phyloP scores from a whole-genome alignment of 2,888 invertebrate species.

The Agrotis exclamationis region DNA sequence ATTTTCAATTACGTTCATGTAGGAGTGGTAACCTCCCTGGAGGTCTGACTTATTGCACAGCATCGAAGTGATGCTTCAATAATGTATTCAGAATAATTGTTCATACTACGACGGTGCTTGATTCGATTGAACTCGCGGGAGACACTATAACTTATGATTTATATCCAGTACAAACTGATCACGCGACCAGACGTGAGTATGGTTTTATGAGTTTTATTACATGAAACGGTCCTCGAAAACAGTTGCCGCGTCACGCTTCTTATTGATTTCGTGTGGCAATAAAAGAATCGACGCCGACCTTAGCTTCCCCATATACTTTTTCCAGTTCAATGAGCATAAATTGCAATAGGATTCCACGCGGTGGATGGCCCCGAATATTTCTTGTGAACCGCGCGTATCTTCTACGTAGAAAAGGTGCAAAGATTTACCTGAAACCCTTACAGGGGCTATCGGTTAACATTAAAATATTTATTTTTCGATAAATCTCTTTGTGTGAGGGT shows the following conservation, averaged over 20 bases:
- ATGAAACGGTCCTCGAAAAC: constrained; percentile 70
- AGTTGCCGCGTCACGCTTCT: constrained; percentile 81
- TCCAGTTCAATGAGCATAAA: constrained; percentile 89
- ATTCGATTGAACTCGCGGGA: constrained; percentile 79
- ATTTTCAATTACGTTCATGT: constrained; percentile 88
- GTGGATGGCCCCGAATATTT: constrained; percentile 86
- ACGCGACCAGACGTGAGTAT: constrained; percentile 66
- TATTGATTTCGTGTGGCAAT: constrained; percentile 88
- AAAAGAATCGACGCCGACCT: constrained; percentile 87
- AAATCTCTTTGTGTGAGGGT: constrained; percentile 54
- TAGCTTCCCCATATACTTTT: constrained; percentile 88
- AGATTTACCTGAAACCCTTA: constrained; percentile 83
- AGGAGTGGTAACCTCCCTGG: constrained; percentile 82
- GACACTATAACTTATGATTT: constrained; percentile 74
- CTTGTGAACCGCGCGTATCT: constrained; percentile 78
- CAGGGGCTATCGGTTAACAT: constrained; percentile 79
- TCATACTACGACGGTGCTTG: constrained; percentile 71
- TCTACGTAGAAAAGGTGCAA: constrained; percentile 82
- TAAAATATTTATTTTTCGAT: constrained; percentile 75
- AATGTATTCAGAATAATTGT: constrained; percentile 89
- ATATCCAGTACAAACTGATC: constrained; percentile 62
- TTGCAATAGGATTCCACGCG: constrained; percentile 89
- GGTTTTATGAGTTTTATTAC: constrained; percentile 75
- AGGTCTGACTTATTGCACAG: constrained; percentile 87
- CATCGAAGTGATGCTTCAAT: constrained; percentile 80